These are phyloP conservation scores for Drosophila picticornis DNA, from an alignment of 2,888 invertebrate species.

Conservation along the genomic window DNA sequence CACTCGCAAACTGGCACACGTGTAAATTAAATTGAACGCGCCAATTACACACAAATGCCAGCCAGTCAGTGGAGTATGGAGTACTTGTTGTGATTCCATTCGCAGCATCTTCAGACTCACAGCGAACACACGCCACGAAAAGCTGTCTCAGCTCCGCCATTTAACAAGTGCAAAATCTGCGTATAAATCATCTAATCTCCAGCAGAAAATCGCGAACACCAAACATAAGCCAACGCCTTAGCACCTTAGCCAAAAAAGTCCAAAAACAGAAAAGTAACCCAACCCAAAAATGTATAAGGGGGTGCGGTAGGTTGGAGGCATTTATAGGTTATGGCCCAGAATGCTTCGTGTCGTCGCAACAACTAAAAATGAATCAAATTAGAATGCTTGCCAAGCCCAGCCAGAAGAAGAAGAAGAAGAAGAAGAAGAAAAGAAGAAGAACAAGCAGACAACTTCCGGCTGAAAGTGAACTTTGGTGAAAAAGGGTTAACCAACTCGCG, in stretches of 20 bases:
- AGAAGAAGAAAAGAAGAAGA: not conserved
- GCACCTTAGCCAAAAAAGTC: conserved; percentile 53
- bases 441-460: conserved; percentile 65
- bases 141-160: conserved; percentile 29
- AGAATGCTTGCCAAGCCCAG: conserved; percentile 63
- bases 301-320: conserved; percentile 4
- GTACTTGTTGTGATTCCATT: conserved; percentile 5
- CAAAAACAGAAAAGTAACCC: not conserved
- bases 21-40: conserved; percentile 49
- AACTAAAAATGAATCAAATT: conserved; percentile 70
- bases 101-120: not conserved
- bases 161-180: conserved; percentile 72
- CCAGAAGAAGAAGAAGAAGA: not conserved
- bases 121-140: not conserved
- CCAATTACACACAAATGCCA: conserved; percentile 25
- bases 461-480: conserved; percentile 68
- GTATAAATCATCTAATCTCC: conserved; percentile 74
- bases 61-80: conserved; percentile 1
- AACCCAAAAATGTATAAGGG: not conserved
- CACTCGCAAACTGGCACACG: too few species aligned
- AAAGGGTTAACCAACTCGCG: conserved; percentile 74
- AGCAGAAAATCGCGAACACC: conserved; percentile 54
- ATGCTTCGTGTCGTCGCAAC: conserved; percentile 48
- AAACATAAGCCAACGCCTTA: conserved; percentile 60
- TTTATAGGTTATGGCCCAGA: conserved; percentile 31